A percentile compares a stretch with the other conserved stretches of the same genome.
Conservation (phyloP, 2,113 vertebrate species). For the Tragulus kanchil region DNA sequence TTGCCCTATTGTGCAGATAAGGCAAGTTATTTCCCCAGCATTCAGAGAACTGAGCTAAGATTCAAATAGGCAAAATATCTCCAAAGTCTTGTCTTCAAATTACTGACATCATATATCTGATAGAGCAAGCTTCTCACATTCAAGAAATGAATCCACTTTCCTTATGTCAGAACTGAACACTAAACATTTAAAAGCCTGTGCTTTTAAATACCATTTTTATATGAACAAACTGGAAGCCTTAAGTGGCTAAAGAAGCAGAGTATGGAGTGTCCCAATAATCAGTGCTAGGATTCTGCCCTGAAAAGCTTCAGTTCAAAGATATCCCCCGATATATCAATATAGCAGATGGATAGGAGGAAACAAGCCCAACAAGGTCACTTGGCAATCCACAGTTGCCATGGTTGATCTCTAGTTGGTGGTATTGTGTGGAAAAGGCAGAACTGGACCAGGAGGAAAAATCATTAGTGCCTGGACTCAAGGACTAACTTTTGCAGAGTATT, state of each 20-base stretch:
- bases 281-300: not conserved
- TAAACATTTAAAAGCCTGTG: not conserved
- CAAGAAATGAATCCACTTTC: not conserved
- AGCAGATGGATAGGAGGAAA: not conserved
- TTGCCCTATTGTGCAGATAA: conserved; percentile 1
- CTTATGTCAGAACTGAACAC: not conserved
- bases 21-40: not conserved
- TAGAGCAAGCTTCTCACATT: not conserved
- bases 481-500: not conserved
- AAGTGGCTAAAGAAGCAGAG: not conserved
- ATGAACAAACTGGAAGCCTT: not conserved
- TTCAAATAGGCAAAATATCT: not conserved
- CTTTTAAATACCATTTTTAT: not conserved
- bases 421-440: not conserved
- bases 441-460: not conserved
- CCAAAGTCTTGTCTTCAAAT: not conserved
- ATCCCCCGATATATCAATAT: not conserved
- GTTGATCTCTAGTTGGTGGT: not conserved
- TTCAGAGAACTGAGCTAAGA: not conserved
- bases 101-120: not conserved
- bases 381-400: not conserved
- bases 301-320: not conserved
- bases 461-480: not conserved
- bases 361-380: not conserved
- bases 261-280: not conserved